Evolutionary conservation across 2,888 invertebrate species (phyloP).

Genomic region (Archips crataeganus): DNA sequence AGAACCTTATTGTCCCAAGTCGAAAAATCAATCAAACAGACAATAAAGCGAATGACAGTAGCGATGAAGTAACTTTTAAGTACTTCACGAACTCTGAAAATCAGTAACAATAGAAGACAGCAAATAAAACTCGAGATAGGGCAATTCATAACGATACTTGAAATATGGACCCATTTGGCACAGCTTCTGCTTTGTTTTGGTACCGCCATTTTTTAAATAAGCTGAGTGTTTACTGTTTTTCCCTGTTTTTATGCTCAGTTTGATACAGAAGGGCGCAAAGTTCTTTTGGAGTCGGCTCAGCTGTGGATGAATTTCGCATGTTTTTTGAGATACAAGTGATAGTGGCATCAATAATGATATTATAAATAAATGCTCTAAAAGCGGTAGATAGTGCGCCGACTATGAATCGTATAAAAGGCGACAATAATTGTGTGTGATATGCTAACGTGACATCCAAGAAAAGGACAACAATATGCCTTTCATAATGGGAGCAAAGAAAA

Average conservation of each 20-base stretch:
- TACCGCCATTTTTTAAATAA: slow-evolving; percentile 37
- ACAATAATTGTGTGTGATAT: no score
- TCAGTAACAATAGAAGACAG: slow-evolving; percentile 32
- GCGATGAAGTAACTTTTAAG: slow-evolving; percentile 2
- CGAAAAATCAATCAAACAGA: neutral
- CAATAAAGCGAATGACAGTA: slow-evolving; percentile 2
- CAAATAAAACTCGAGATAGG: slow-evolving; percentile 35
- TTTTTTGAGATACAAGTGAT: no score
- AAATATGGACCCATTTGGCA: slow-evolving; percentile 40
- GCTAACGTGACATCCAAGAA: no score
- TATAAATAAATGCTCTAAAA: no score
- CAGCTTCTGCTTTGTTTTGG: slow-evolving; percentile 38
- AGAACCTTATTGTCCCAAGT: no score
- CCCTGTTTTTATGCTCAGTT: slow-evolving; percentile 14
- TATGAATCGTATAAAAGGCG: no score
- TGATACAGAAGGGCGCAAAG: neutral
- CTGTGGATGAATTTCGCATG: neutral
- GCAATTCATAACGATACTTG: slow-evolving; percentile 40
- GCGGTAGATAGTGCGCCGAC: no score
- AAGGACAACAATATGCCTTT: no score
- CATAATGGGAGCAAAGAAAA: no score
- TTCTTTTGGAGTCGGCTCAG: slow-evolving; percentile 1
- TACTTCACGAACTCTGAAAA: slow-evolving; percentile 15
- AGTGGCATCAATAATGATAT: no score
- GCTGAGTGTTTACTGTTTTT: slow-evolving; percentile 26